A percentile compares a stretch with the other conserved stretches of the same genome.
phyloP scores from a whole-genome alignment of 2,113 vertebrate species.

The Prunella himalayana region DNA sequence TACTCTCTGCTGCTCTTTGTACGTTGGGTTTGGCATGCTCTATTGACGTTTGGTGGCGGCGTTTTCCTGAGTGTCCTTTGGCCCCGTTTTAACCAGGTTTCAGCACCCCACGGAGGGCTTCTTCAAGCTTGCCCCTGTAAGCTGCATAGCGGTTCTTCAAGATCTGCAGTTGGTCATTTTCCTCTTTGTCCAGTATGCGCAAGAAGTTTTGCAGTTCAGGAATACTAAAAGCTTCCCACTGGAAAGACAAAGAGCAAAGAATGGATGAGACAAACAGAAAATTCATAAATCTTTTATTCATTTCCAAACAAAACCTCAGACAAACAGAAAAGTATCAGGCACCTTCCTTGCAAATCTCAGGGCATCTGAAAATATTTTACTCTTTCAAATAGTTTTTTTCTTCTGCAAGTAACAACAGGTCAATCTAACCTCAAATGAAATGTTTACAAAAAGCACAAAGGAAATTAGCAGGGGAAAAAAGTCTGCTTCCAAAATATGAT shows the following conservation, averaged over 20 bases:
- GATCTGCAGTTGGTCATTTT: conserved; percentile 82
- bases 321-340: not conserved
- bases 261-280: not conserved
- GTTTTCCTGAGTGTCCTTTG: conserved; percentile 9
- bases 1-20: conserved; percentile 32
- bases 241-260: not conserved
- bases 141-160: conserved; percentile 79
- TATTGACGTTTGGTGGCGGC: not conserved
- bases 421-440: not conserved
- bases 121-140: conserved; percentile 87
- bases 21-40: conserved; percentile 38
- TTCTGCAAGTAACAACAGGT: not conserved
- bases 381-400: not conserved
- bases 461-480: not conserved
- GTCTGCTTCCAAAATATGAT: not conserved
- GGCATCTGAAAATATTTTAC: not conserved
- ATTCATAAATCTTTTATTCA: not conserved
- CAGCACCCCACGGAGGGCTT: conserved; percentile 74
- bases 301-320: not conserved
- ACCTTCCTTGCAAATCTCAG: not conserved
- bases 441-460: not conserved
- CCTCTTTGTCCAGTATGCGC: conserved; percentile 92
- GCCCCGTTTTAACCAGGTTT: conserved; percentile 72
- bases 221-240: conserved; percentile 97
- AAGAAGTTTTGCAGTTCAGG: conserved; percentile 95